These are phyloP conservation scores for Drosophila orosa DNA, from an alignment of 1,140 invertebrate genomes.

Conservation along the genomic window DNA sequence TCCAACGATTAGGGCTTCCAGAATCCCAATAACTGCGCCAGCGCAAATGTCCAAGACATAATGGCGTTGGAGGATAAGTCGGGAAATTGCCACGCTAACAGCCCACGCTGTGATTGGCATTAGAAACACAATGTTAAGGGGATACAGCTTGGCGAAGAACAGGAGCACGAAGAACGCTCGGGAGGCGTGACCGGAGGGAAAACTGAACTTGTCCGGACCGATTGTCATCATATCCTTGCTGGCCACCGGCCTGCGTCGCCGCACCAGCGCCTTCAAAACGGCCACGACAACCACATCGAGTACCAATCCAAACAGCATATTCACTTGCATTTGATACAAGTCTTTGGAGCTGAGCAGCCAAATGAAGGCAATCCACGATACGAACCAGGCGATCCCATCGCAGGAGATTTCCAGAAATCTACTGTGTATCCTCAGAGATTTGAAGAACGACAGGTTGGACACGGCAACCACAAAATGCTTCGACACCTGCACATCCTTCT, in stretches of 20 bases:
- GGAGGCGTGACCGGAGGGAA: constrained; percentile 98
- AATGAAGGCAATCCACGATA: constrained; percentile 89
- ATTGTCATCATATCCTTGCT: constrained; percentile 88
- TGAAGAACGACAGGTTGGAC: constrained; percentile 86
- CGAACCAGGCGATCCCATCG: constrained; percentile 95
- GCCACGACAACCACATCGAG: constrained; percentile 94
- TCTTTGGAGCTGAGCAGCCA: constrained; percentile 87
- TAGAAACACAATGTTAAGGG: constrained; percentile 86
- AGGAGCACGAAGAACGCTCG: constrained; percentile 91
- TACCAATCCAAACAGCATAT: constrained; percentile 92
- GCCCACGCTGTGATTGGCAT: constrained; percentile 90
- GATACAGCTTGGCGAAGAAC: constrained; percentile 88
- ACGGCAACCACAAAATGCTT: constrained; percentile 87
- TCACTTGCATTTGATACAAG: constrained; percentile 93
- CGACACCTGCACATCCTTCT: constrained; percentile 87
- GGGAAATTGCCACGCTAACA: constrained; percentile 89
- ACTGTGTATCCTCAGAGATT: constrained; percentile 87
- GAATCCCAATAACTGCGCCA: constrained; percentile 91
- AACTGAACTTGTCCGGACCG: constrained; percentile 95
- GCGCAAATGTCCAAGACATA: constrained; percentile 93
- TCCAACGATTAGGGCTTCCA: constrained; percentile 88
- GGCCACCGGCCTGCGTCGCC: constrained; percentile 90
- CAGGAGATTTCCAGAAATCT: constrained; percentile 92
- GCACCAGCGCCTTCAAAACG: constrained; percentile 91
- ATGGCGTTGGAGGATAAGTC: constrained; percentile 90